Conservation (phyloP, 92 coral and sea anemone genomes). For the Chrysogorgia sp. region DNA sequence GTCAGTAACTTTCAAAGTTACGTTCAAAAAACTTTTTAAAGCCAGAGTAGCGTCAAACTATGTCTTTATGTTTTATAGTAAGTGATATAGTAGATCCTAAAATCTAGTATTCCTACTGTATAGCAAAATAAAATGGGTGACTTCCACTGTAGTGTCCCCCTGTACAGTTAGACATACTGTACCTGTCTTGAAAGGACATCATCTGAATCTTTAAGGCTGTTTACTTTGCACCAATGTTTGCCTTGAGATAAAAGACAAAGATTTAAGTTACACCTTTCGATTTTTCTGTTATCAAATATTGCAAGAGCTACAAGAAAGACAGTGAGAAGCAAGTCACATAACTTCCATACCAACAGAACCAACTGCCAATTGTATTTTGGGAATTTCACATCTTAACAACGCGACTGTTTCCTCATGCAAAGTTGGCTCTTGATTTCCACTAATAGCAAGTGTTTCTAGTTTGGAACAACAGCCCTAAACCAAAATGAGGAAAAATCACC, state of each 20-base stretch:
- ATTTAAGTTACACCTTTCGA: not conserved
- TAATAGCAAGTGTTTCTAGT: conserved; percentile 85
- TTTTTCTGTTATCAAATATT: not conserved
- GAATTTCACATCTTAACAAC: conserved; percentile 73
- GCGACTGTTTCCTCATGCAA: conserved; percentile 78
- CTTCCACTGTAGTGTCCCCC: too few relatives aligned
- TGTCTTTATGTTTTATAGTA: too few relatives aligned
- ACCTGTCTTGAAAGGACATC: conserved; percentile 34
- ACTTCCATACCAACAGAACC: conserved; percentile 82
- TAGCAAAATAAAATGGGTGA: too few relatives aligned
- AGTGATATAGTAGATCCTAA: too few relatives aligned
- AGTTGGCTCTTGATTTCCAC: conserved; percentile 70
- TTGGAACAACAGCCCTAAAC: conserved; percentile 87
- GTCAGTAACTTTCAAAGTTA: too few relatives aligned
- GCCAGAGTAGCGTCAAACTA: too few relatives aligned
- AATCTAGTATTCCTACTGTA: too few relatives aligned
- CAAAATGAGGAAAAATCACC: not conserved
- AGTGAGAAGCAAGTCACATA: not conserved
- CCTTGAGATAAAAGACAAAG: not conserved
- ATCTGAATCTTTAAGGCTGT: conserved; percentile 8
- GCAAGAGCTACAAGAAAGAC: too few relatives aligned
- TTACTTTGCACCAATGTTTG: conserved; percentile 28
- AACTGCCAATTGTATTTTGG: conserved; percentile 77
- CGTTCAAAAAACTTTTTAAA: too few relatives aligned
- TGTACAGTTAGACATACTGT: not conserved